Evolutionary conservation across 2,797 vertebrate species (phyloP).

Genomic region (Hozukius guyotensis): DNA sequence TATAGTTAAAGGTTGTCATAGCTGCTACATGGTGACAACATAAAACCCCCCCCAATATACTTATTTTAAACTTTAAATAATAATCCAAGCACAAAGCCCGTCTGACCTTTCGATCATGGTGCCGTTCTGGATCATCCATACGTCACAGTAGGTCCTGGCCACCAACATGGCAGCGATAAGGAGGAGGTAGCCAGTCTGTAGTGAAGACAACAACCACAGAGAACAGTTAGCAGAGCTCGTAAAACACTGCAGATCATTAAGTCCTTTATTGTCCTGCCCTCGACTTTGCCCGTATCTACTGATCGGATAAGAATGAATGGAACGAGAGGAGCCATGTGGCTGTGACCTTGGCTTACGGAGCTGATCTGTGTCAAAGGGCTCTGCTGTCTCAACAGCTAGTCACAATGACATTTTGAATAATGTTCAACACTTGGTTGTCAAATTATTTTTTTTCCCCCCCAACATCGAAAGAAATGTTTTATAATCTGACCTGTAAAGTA

Average conservation of each 20-base stretch:
- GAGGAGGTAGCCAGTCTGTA: slow-evolving; percentile 91
- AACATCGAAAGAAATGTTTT: background rate
- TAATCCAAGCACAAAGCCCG: background rate
- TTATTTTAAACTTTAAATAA: background rate
- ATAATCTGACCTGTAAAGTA: background rate
- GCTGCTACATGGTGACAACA: background rate
- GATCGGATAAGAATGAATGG: slow-evolving; percentile 27
- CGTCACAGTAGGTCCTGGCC: slow-evolving; percentile 95
- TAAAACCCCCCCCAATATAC: background rate
- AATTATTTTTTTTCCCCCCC: background rate
- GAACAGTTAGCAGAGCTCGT: background rate
- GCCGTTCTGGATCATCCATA: slow-evolving; percentile 99
- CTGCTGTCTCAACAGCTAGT: background rate
- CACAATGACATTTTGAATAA: background rate
- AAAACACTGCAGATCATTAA: slow-evolving; percentile 11
- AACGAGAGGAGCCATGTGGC: background rate
- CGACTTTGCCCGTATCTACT: slow-evolving; percentile 28
- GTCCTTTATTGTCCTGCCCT: slow-evolving; percentile 15
- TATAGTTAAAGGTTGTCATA: background rate
- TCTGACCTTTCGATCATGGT: slow-evolving; percentile 98
- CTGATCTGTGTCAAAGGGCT: slow-evolving; percentile 42
- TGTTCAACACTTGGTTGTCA: background rate
- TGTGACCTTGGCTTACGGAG: slow-evolving; percentile 35
- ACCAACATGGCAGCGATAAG: slow-evolving; percentile 94
- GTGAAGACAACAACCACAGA: slow-evolving; percentile 6